Percentiles rank a stretch among this genome's conserved stretches.
Evolutionary conservation across 2,888 invertebrate species (phyloP).

Genomic region (Sussaba pulchella): DNA sequence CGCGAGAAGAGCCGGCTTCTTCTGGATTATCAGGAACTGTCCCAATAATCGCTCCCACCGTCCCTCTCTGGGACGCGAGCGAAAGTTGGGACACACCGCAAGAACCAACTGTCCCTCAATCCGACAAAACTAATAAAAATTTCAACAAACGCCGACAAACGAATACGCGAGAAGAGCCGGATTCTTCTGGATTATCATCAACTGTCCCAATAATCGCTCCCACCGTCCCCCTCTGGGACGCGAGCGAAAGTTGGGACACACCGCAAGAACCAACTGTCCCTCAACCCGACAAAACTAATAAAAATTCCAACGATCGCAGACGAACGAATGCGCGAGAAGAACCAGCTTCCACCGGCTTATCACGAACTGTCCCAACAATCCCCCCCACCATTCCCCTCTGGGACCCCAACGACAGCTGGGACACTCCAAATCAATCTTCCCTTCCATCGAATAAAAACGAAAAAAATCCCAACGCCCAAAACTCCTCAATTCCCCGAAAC

Average conservation of each 20-base stretch:
- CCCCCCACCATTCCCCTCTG: not conserved
- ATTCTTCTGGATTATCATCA: not conserved
- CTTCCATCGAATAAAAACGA: not conserved
- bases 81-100: not conserved
- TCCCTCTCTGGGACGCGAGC: not conserved
- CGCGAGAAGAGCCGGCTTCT: not conserved
- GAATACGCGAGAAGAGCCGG: not conserved
- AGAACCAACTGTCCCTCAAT: not conserved
- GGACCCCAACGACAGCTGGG: slow-evolving; percentile 28
- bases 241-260: slow-evolving; percentile 19
- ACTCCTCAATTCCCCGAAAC: not conserved
- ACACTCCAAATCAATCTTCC: no score
- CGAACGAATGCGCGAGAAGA: not conserved
- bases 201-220: not conserved
- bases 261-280: not conserved
- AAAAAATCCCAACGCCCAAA: not conserved
- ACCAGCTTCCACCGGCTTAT: not conserved
- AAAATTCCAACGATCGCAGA: not conserved
- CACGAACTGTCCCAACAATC: not conserved
- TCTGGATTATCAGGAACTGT: not conserved
- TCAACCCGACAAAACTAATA: not conserved
- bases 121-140: not conserved
- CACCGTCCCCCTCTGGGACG: slow-evolving; percentile 13
- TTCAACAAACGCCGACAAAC: not conserved
- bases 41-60: not conserved